Conservation (phyloP, 1,140 invertebrate genomes). For the Eufriesea mexicana region DNA sequence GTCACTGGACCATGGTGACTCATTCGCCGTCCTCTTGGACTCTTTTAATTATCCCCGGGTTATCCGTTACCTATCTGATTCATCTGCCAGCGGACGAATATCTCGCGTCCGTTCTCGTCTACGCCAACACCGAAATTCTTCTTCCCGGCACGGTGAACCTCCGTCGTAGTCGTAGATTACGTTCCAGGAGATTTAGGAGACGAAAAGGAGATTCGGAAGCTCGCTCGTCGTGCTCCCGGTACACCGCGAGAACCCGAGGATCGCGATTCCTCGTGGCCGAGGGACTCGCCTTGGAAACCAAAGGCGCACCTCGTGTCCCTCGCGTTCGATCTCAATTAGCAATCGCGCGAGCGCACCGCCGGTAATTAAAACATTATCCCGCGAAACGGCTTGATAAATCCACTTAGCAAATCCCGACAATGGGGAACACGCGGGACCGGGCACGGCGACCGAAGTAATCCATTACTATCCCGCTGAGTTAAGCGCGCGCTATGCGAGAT, state of each 20-base stretch:
- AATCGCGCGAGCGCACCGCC: no score
- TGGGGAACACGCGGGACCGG: slow-evolving; percentile 27
- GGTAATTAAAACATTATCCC: slow-evolving; percentile 51
- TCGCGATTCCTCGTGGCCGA: no score
- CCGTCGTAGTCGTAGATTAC: no score
- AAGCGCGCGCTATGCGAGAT: slow-evolving; percentile 36
- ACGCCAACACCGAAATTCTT: background rate
- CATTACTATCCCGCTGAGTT: slow-evolving; percentile 54
- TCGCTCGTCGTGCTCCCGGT: no score
- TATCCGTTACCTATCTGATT: background rate
- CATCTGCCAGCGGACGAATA: background rate
- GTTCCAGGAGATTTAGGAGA: no score
- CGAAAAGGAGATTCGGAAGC: no score
- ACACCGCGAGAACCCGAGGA: no score
- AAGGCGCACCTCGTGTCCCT: no score
- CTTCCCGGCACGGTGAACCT: background rate
- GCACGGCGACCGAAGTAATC: slow-evolving; percentile 31
- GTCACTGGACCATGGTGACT: slow-evolving; percentile 60
- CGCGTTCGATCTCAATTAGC: slow-evolving; percentile 44
- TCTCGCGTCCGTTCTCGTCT: background rate
- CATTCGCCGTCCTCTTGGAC: slow-evolving; percentile 51
- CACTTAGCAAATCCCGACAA: slow-evolving; percentile 43
- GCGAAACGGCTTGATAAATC: slow-evolving; percentile 40
- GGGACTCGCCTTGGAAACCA: no score
- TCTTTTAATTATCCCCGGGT: slow-evolving; percentile 40